Base-by-base conservation (phyloP, 2,888 invertebrate genomes). In the Augiades crinisus region DNA sequence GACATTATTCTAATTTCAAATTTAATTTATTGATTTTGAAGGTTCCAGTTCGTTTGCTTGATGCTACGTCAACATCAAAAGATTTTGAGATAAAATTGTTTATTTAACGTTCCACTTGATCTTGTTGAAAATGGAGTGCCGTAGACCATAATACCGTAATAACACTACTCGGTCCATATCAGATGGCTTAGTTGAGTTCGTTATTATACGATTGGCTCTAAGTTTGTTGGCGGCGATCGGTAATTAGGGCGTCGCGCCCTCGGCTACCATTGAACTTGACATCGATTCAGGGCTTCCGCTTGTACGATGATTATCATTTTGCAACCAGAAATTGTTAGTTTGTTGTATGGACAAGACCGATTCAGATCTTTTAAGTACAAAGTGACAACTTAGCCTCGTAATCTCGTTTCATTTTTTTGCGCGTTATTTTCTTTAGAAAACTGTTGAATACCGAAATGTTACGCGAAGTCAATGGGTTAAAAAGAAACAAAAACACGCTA, bases 261-360 rank as follows among this genome's bases (percentile, higher is more conserved):
- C 54, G 60, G 65, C 59, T 56, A 47, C 41, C 43, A 50, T 49
- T 63, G 64, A 65, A 70, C 68, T 68, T 70, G 67, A 66, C 68
- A 66, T 59, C 59, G 54, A 63, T 67, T 60, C 57, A 45, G 55
- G 54, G 57, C 55, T 51, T 54, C 56, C 53, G 59, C 54, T 17
- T 38, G 43, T 46, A 40, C n/a, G 45, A 19, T 13, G 38, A 38
- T 51, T 45, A n/a, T 50, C n/a, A 1, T 1, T 2, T 10, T 8
- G 8, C 24, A 7, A 5, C 6, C 6, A 22, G 4, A 22, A 6
- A 22, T 22, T 22, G 10, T n/a, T 4, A 19, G n/a, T n/a, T n/a
- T n/a, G n/a, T n/a, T 19, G 19, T 19, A 19, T 19, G 3, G 19
- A 19, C 19, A 19, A 19, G 5, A 2, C 5, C 5, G 19, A 19